phyloP scores from a whole-genome alignment of 2,797 vertebrate species.

The Malurus leucopterus region DNA sequence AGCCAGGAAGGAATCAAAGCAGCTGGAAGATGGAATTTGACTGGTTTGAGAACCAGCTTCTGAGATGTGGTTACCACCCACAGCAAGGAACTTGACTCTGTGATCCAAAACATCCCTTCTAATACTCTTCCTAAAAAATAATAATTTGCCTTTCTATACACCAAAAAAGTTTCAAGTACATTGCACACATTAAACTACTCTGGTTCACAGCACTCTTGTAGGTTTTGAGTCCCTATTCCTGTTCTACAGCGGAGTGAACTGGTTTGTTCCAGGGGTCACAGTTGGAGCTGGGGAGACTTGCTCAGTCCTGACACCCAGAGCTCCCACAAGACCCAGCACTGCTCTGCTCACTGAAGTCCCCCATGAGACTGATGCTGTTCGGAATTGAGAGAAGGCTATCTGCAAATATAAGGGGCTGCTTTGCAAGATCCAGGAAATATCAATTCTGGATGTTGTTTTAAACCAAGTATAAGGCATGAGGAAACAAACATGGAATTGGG shows the following conservation, averaged over 20 bases:
- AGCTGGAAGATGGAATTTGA: constrained; percentile 11
- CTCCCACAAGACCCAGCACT: not conserved
- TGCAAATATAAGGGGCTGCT: not conserved
- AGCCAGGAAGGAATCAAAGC: not conserved
- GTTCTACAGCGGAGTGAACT: not conserved
- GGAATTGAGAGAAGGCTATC: not conserved
- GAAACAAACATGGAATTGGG: not conserved
- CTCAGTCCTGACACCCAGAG: not conserved
- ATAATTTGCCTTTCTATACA: not conserved
- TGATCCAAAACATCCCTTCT: constrained; percentile 2
- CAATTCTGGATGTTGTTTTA: constrained; percentile 5
- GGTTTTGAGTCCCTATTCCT: not conserved
- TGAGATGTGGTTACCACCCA: constrained; percentile 29
- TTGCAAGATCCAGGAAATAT: constrained; percentile 7
- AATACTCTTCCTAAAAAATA: not conserved
- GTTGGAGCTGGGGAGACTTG: not conserved
- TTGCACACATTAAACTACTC: not conserved
- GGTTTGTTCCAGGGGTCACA: not conserved
- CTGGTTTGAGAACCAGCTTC: constrained; percentile 15
- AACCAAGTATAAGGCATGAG: not conserved
- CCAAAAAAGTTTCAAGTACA: not conserved
- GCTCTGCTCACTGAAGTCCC: not conserved
- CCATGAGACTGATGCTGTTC: not conserved
- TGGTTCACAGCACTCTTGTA: not conserved
- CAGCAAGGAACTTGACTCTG: not conserved